phyloP scores from a whole-genome alignment of 2,113 vertebrate species.

The Neotoma lepida region DNA sequence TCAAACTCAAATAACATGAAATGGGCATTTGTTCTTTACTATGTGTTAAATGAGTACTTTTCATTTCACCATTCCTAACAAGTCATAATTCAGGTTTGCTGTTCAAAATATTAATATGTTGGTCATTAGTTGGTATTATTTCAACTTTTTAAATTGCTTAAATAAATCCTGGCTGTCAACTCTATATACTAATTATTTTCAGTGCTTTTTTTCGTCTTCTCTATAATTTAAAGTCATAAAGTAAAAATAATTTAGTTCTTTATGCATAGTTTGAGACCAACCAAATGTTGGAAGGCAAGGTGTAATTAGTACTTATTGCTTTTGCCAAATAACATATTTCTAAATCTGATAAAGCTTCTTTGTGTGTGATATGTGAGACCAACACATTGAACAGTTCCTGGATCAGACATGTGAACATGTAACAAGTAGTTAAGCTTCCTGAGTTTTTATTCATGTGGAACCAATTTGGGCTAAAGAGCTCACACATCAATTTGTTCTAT shows the following conservation, averaged over 20 bases:
- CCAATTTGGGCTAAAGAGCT: constrained; percentile 12
- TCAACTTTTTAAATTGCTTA: constrained; percentile 30
- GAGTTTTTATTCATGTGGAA: background rate
- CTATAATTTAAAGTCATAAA: constrained; percentile 72
- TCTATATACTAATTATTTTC: constrained; percentile 67
- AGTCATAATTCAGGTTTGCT: constrained; percentile 54
- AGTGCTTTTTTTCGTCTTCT: constrained; percentile 41
- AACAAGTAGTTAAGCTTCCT: background rate
- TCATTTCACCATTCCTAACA: background rate
- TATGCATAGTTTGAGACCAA: constrained; percentile 52
- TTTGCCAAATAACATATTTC: constrained; percentile 68
- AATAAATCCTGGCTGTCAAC: constrained; percentile 44
- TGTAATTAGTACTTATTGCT: constrained; percentile 73
- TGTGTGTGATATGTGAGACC: constrained; percentile 25
- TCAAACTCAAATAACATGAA: background rate
- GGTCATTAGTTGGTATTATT: constrained; percentile 64
- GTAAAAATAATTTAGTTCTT: constrained; percentile 67
- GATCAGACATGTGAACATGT: background rate
- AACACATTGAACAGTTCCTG: constrained; percentile 1
- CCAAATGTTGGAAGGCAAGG: constrained; percentile 10
- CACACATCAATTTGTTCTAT: background rate
- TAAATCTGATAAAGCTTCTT: constrained; percentile 66
- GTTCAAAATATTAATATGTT: constrained; percentile 55
- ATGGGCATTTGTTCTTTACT: background rate
- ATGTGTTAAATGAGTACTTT: constrained; percentile 33